Evolutionary conservation across 2,888 invertebrate species (phyloP).

Genomic region (Athetis lepigone): DNA sequence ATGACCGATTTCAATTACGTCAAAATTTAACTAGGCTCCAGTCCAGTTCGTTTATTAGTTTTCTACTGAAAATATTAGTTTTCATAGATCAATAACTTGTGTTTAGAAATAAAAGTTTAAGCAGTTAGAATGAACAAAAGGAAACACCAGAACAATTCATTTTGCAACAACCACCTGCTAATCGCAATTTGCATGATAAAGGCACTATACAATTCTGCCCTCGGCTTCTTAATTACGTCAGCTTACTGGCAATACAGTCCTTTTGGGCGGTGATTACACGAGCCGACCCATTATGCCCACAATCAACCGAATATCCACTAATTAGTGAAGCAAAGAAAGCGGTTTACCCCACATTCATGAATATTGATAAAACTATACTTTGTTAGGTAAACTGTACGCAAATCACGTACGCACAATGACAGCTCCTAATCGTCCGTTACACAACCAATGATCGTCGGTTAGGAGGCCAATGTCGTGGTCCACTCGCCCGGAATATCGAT

Average conservation of each 20-base stretch:
- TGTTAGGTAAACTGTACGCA: conserved; percentile 75
- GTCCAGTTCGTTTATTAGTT: neutral
- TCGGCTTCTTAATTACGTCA: conserved; percentile 66
- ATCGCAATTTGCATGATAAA: conserved; percentile 55
- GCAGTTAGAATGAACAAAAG: neutral
- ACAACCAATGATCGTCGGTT: conserved; percentile 83
- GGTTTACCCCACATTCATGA: conserved; percentile 82
- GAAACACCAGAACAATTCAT: conserved; percentile 21
- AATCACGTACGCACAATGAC: conserved; percentile 86
- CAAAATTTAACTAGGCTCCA: neutral
- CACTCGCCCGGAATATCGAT: conserved; percentile 86
- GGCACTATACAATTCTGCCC: conserved; percentile 57
- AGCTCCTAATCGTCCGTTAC: conserved; percentile 86
- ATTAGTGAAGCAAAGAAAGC: conserved; percentile 68
- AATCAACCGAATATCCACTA: conserved; percentile 69
- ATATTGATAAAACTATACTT: conserved; percentile 81
- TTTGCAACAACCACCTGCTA: conserved; percentile 44
- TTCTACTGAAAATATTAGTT: neutral
- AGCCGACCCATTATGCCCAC: conserved; percentile 59
- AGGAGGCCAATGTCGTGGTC: conserved; percentile 87
- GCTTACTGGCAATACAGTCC: conserved; percentile 55
- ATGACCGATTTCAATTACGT: conserved; percentile 7
- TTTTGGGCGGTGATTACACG: conserved; percentile 58
- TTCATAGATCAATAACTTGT: neutral
- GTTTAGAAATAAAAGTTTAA: neutral